Percentiles rank a stretch among this genome's conserved stretches.
These are phyloP conservation scores for Falco punctatus DNA, from an alignment of 2,113 vertebrate genomes.

Conservation along the genomic window DNA sequence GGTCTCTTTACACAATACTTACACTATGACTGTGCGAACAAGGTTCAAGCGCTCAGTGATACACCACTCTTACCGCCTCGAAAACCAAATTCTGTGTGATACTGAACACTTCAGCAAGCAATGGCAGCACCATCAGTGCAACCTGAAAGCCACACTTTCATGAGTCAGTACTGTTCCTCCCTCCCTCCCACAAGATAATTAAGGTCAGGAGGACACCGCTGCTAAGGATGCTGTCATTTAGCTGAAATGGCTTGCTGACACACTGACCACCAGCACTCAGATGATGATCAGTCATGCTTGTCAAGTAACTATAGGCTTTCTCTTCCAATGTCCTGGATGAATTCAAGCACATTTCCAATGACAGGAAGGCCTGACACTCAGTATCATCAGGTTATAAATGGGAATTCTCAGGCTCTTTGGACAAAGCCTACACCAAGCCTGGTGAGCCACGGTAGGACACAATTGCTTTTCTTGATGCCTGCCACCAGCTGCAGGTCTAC, in stretches of 20 bases:
- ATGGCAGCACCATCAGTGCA: not conserved
- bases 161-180: not conserved
- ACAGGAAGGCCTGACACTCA: not conserved
- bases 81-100: not conserved
- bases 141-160: not conserved
- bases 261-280: not conserved
- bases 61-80: not conserved
- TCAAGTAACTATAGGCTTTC: not conserved
- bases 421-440: not conserved
- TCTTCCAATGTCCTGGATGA: not conserved
- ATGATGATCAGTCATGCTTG: not conserved
- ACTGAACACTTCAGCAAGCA: not conserved
- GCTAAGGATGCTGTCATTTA: not conserved
- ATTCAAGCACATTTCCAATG: not conserved
- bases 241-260: not conserved
- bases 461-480: not conserved
- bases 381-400: not conserved
- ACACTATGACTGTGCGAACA: not conserved
- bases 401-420: not conserved
- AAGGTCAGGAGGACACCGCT: not conserved
- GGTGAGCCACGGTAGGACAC: fast-evolving
- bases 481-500: not conserved
- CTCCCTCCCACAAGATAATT: not conserved
- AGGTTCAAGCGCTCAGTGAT: not conserved
- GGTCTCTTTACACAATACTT: not conserved